Evolutionary conservation across 2,888 invertebrate genomes (phyloP), one percentile per base, ranked within the genome.

Genomic region (Carcina quercana): DNA sequence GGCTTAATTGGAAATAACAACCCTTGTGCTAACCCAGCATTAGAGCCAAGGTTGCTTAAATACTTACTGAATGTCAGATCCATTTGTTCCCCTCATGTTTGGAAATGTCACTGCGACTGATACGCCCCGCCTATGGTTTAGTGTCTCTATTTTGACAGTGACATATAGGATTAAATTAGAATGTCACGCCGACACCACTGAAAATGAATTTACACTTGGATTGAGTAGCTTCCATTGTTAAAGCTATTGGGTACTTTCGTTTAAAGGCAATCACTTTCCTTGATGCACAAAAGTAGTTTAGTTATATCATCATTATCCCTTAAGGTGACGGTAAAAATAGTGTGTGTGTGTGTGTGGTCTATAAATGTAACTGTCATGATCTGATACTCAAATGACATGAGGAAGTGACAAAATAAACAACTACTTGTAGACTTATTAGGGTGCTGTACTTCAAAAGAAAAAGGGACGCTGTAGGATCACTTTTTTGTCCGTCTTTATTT

Each of bases 141-240:
- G 67, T 75, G 66, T 70, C 70, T 70, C 68, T 73, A 69, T 78
- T 76, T 75, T 78, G 78, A 78, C 75, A 79, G 65, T 75, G 78
- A 79, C 68, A 69, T 68, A 71, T 66, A 63, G 71, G 70, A 76
- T 79, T 79, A 78, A 78, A 79, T 78, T 69, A 73, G 59, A 71
- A 73, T 70, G 68, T 66, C 71, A 68, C 57, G 62, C 55, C 53
- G 48, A 54, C 53, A 55, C 43, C 54, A 57, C 61, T 56, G 60
- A 64, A 72, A 73, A 75, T 70, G 63, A 64, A 62, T 70, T 63
- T 43, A 48, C 53, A 45, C 42, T 48, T 44, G 45, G 57, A 70
- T 70, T 66, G 59, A 65, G 59, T 64, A 49, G 51, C 43, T 55
- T 50, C 45, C 42, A 54, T 53, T 62, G 35, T 36, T 34, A 34